Percentiles rank a stretch among this genome's conserved stretches.
phyloP scores from a whole-genome alignment of 2,888 invertebrate genomes.

The Hirtodrosophila duncani region DNA sequence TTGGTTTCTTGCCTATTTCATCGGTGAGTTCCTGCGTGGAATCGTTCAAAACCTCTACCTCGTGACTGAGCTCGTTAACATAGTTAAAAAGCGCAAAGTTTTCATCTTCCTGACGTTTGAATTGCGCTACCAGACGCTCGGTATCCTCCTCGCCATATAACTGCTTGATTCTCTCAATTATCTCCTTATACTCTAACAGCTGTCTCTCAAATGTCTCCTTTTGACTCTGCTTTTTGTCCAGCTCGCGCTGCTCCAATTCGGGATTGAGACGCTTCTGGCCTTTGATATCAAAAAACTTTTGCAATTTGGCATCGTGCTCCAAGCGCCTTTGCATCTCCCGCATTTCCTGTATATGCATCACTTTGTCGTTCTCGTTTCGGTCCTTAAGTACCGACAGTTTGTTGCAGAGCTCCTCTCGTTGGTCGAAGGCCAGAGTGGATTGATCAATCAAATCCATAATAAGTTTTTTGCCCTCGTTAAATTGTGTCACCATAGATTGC shows the following conservation, averaged over 20 bases:
- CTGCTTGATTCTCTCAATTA: conserved; percentile 86
- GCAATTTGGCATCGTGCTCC: conserved; percentile 90
- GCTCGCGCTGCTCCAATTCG: conserved; percentile 86
- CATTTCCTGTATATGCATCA: conserved; percentile 87
- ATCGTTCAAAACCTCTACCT: conserved; percentile 86
- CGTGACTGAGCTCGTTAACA: conserved; percentile 92
- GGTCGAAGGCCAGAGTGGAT: conserved; percentile 92
- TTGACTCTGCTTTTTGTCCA: conserved; percentile 84
- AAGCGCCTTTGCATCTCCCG: conserved; percentile 90
- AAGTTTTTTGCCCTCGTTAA: conserved; percentile 88
- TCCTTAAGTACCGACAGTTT: conserved; percentile 90
- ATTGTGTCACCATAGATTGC: conserved; percentile 86
- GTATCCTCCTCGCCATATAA: conserved; percentile 82
- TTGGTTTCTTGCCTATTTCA: conserved; percentile 83
- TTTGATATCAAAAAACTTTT: conserved; percentile 91
- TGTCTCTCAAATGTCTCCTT: conserved; percentile 85
- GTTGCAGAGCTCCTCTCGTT: conserved; percentile 88
- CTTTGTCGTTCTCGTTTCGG: conserved; percentile 85
- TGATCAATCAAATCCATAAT: conserved; percentile 92
- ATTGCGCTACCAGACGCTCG: conserved; percentile 85
- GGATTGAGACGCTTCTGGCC: conserved; percentile 88
- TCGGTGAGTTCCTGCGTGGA: conserved; percentile 82
- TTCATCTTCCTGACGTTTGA: conserved; percentile 91
- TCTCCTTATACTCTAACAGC: conserved; percentile 86
- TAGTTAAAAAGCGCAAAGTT: conserved; percentile 95